Percentiles rank a stretch among this genome's conserved stretches.
Evolutionary conservation across 2,888 invertebrate species (phyloP).

Genomic region (Lampropteryx suffumata): DNA sequence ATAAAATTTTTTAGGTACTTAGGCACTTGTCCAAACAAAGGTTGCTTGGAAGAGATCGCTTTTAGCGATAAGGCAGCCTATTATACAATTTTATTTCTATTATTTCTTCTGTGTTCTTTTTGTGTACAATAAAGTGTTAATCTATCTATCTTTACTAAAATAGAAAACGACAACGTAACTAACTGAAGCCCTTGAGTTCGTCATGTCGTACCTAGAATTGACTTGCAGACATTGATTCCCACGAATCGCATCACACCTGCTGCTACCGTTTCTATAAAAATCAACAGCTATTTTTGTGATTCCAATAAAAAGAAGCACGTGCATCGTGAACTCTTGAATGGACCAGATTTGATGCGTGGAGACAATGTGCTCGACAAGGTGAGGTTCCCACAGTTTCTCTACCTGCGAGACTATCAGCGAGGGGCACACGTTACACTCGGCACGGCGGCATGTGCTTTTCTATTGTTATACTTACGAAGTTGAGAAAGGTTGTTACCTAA

Average conservation of each 20-base stretch:
- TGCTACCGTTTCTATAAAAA: slow-evolving; percentile 2
- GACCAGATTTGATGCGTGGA: slow-evolving; percentile 4
- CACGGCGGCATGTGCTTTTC: slow-evolving; percentile 4
- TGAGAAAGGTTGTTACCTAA: background rate
- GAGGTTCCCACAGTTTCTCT: slow-evolving; percentile 34
- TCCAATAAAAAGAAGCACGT: slow-evolving; percentile 25
- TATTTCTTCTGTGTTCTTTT: too few species aligned
- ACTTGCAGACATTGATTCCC: slow-evolving; percentile 15
- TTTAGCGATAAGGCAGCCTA: too few species aligned
- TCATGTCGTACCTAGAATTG: too few species aligned
- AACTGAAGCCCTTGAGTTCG: too few species aligned
- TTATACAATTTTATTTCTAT: too few species aligned
- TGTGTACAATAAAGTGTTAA: too few species aligned
- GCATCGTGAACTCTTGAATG: slow-evolving; percentile 14
- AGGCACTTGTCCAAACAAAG: too few species aligned
- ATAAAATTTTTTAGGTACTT: too few species aligned
- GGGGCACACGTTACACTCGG: slow-evolving; percentile 16
- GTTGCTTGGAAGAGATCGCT: too few species aligned
- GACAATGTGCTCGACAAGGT: slow-evolving; percentile 15
- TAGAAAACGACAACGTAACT: too few species aligned
- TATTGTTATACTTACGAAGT: background rate
- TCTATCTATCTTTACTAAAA: too few species aligned
- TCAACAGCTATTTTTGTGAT: slow-evolving; percentile 17
- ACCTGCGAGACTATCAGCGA: slow-evolving; percentile 23
- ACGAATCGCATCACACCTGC: slow-evolving; percentile 16